Evolutionary conservation across 2,888 invertebrate genomes (phyloP), one percentile per base, ranked within the genome.

Genomic region (Criorhina ranunculi): DNA sequence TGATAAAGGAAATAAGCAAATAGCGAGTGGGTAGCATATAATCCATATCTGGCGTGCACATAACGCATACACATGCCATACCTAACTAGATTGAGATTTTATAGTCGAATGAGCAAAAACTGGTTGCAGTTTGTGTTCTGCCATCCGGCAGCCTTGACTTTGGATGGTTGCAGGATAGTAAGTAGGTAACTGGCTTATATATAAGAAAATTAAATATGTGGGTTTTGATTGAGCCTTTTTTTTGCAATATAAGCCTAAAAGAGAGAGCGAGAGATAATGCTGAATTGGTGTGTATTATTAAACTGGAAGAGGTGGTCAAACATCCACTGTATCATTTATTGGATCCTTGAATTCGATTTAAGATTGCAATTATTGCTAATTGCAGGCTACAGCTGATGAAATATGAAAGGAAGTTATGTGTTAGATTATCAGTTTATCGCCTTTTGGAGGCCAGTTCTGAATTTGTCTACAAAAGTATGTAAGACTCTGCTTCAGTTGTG

Each of bases 121-220:
- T 79, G 73, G 79, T 79, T 85, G 57, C 62, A 69, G 53, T 79
- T 60, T 83, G 15, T 73, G 69, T 59, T 75, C 69, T 55, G 73
- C 69, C 55, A 76, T 77, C 57, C 79, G 79, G 57, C 79, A 85
- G 83, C 83, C 83, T 85, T 85, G 83, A 85, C 83, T 85, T 79
- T 85, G 79, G 79, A 75, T 49, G 59, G 49, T 31, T 57, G 67
- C 69, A 73, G 79, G 73, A 79, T 69, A 59, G 77, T 73, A 85
- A 79, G 73, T 85, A 85, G 79, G 79, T 85, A 85, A 85, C 83
- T 85, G 83, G 64, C 79, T 79, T 83, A 79, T 24, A 69, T 80
- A 40, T 35, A 55, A 24, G 53, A 67, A 49, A 57, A 19, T 37
- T n/a, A 40, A 60, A 19, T 40, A 72, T 62, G 62, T 72, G 49